phyloP scores from a whole-genome alignment of 2,113 vertebrate genomes.

The Petroica traversi region DNA sequence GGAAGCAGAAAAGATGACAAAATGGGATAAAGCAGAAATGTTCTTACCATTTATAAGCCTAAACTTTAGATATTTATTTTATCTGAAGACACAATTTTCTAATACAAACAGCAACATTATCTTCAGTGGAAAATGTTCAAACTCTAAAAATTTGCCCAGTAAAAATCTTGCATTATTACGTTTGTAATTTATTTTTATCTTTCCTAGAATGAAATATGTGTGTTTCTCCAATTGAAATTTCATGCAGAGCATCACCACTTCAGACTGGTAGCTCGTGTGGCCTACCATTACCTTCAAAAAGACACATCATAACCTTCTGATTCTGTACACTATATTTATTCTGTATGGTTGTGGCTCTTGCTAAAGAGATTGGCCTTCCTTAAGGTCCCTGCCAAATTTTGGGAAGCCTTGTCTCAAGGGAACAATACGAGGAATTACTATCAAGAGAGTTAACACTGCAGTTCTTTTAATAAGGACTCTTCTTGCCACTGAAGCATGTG shows the following conservation, averaged over 20 bases:
- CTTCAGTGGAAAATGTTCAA: neutral
- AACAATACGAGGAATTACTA: neutral
- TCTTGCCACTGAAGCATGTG: neutral
- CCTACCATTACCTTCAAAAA: neutral
- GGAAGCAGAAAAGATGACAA: neutral
- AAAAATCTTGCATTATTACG: neutral
- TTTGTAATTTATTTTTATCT: neutral
- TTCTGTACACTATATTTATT: neutral
- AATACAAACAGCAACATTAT: neutral
- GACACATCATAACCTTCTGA: neutral
- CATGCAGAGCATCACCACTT: neutral
- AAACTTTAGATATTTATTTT: neutral
- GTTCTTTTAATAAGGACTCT: neutral
- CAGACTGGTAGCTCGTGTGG: neutral
- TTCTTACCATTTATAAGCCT: neutral
- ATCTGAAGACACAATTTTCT: neutral
- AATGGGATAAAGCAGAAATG: neutral
- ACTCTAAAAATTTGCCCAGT: neutral
- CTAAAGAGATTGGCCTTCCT: neutral
- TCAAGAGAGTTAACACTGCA: neutral
- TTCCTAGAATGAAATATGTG: neutral
- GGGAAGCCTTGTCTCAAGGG: neutral
- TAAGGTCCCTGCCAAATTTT: neutral
- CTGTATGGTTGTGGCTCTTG: neutral
- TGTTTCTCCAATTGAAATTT: neutral